Percentiles rank a stretch among this genome's conserved stretches.
These are phyloP conservation scores for Hirtodrosophila trivittata DNA, from an alignment of 2,888 invertebrate species.

Conservation along the genomic window DNA sequence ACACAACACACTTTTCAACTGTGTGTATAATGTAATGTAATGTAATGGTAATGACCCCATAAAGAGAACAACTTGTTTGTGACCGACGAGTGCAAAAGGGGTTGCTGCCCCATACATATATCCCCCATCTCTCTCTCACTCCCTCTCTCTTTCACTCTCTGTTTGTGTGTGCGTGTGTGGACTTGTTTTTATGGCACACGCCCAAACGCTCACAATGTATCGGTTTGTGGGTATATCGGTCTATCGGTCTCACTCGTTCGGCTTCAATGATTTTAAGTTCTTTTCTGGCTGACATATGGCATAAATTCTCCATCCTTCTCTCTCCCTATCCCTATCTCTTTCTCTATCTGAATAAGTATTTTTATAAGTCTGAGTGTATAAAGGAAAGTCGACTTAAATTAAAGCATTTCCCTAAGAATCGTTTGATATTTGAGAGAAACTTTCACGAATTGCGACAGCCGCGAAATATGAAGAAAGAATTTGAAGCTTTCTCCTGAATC, in stretches of 20 bases:
- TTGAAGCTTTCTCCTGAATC: too few species aligned
- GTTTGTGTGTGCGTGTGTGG: not conserved
- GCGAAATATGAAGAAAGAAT: too few species aligned
- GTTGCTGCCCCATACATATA: conserved; percentile 36
- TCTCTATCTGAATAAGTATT: too few species aligned
- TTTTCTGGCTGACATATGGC: conserved; percentile 35
- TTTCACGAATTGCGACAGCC: too few species aligned
- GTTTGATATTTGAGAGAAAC: too few species aligned
- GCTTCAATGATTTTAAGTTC: conserved; percentile 41
- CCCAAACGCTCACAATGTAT: conserved; percentile 42
- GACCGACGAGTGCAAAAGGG: conserved; percentile 56
- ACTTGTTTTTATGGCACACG: conserved; percentile 35
- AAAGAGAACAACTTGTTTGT: conserved; percentile 79
- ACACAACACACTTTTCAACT: not conserved
- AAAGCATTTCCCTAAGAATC: too few species aligned
- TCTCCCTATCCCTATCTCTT: not conserved
- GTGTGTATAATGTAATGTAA: conserved; percentile 57
- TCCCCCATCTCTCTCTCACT: not conserved
- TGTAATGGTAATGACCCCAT: conserved; percentile 78
- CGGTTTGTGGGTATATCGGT: conserved; percentile 52
- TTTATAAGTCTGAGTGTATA: too few species aligned
- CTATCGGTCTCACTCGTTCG: conserved; percentile 50
- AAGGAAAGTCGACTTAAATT: too few species aligned
- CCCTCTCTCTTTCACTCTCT: not conserved
- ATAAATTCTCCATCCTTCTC: too few species aligned